These are phyloP conservation scores for Semnornis frantzii DNA, from an alignment of 2,113 vertebrate species.

Conservation along the genomic window DNA sequence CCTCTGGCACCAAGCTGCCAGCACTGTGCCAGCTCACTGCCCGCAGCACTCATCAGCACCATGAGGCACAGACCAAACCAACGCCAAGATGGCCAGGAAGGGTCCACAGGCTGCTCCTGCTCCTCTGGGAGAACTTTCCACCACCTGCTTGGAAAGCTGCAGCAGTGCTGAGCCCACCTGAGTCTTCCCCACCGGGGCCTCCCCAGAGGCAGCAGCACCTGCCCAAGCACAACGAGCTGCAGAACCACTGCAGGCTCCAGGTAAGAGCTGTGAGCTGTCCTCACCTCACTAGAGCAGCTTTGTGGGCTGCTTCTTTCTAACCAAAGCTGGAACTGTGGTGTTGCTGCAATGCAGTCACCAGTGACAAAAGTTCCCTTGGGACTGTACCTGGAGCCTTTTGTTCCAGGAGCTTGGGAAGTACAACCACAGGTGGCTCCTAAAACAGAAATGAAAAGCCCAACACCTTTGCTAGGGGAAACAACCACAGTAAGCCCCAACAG, in stretches of 20 bases:
- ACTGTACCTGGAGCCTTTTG: neutral
- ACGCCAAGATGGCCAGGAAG: accelerated
- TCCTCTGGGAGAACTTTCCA: neutral
- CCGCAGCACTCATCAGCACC: neutral
- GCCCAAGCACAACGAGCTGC: neutral
- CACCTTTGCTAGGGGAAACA: neutral
- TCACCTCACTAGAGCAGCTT: neutral
- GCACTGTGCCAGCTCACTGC: accelerated
- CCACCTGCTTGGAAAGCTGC: neutral
- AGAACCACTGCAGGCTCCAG: no score
- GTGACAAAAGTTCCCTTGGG: neutral
- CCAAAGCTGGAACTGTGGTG: neutral
- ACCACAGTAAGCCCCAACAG: neutral
- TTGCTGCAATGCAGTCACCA: neutral
- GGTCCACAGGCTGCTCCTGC: neutral
- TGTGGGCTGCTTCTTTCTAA: neutral
- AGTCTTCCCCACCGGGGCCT: neutral
- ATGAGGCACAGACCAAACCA: accelerated
- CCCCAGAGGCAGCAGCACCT: neutral
- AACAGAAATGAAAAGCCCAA: neutral
- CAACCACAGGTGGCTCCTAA: neutral
- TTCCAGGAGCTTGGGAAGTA: neutral
- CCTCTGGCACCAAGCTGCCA: neutral
- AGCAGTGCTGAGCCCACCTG: accelerated
- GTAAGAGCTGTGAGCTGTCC: neutral